These are phyloP conservation scores for Rotaria socialis DNA, from an alignment of 2,888 invertebrate species.

Conservation along the genomic window DNA sequence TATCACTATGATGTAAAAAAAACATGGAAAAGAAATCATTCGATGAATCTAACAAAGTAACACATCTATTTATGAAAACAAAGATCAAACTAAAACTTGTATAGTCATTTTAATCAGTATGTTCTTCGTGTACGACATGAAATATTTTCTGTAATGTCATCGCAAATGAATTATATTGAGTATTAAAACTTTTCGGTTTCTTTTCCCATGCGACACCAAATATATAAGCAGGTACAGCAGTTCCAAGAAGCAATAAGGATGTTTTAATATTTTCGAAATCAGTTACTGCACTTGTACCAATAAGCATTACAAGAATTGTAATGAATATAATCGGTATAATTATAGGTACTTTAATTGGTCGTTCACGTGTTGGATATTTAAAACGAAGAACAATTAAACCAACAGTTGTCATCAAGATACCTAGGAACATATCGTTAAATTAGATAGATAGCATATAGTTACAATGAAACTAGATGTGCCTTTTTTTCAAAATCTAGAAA, in stretches of 20 bases:
- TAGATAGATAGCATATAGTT: neutral
- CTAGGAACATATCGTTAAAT: neutral
- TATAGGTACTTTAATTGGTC: slow-evolving; percentile 14
- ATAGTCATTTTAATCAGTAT: slow-evolving; percentile 51
- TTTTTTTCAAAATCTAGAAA: too few species aligned
- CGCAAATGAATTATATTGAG: slow-evolving; percentile 13
- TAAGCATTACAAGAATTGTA: neutral
- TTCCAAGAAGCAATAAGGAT: slow-evolving; percentile 60
- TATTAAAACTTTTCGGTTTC: slow-evolving; percentile 62
- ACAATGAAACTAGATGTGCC: neutral
- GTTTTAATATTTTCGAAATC: slow-evolving; percentile 18
- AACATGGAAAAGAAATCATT: neutral
- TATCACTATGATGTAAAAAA: neutral
- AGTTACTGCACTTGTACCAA: slow-evolving; percentile 6
- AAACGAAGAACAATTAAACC: slow-evolving; percentile 12
- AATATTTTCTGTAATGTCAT: slow-evolving; percentile 54
- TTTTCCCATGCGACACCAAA: slow-evolving; percentile 73
- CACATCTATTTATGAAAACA: neutral
- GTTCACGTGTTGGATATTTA: neutral
- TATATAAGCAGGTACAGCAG: slow-evolving; percentile 76
- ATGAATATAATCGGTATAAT: neutral
- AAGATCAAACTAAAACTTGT: slow-evolving; percentile 47
- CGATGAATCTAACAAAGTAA: neutral
- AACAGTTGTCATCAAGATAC: neutral
- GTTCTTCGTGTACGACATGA: slow-evolving; percentile 52